Evolutionary conservation across 1,140 invertebrate species (phyloP).

Genomic region (Agraylea sexmaculata): DNA sequence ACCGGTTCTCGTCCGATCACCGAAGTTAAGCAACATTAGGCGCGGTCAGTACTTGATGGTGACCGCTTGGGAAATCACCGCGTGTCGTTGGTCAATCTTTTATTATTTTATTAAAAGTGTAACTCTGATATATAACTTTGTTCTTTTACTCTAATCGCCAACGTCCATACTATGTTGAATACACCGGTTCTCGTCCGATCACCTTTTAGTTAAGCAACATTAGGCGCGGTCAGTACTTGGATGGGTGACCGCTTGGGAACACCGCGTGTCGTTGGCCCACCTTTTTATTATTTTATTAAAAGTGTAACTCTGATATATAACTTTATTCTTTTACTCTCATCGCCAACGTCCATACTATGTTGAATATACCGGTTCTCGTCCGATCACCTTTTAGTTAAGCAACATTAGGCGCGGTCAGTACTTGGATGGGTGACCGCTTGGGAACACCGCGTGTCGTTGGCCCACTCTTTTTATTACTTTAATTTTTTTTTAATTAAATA

Average conservation of each 20-base stretch:
- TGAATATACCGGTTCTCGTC: slow-evolving; percentile 16
- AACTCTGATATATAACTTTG: too few species aligned
- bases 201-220: slow-evolving; percentile 22
- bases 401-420: slow-evolving; percentile 19
- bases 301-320: too few species aligned
- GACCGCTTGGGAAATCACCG: too few species aligned
- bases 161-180: slow-evolving; percentile 15
- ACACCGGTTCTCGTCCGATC: slow-evolving; percentile 17
- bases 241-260: slow-evolving; percentile 22
- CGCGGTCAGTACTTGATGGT: slow-evolving; percentile 13
- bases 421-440: slow-evolving; percentile 20
- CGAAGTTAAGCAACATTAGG: slow-evolving; percentile 14
- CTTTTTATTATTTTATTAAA: too few species aligned
- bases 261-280: slow-evolving; percentile 21
- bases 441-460: slow-evolving; percentile 18
- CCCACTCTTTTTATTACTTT: too few species aligned
- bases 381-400: slow-evolving; percentile 19
- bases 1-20: slow-evolving; percentile 15
- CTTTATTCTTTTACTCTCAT: too few species aligned
- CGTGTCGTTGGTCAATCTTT: too few species aligned
- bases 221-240: slow-evolving; percentile 21
- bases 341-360: slow-evolving; percentile 15
- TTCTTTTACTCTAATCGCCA: too few species aligned
- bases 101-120: too few species aligned
- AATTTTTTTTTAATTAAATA: too few species aligned